These are phyloP conservation scores for Laspeyria flexula DNA, from an alignment of 2,888 invertebrate genomes.

Conservation along the genomic window DNA sequence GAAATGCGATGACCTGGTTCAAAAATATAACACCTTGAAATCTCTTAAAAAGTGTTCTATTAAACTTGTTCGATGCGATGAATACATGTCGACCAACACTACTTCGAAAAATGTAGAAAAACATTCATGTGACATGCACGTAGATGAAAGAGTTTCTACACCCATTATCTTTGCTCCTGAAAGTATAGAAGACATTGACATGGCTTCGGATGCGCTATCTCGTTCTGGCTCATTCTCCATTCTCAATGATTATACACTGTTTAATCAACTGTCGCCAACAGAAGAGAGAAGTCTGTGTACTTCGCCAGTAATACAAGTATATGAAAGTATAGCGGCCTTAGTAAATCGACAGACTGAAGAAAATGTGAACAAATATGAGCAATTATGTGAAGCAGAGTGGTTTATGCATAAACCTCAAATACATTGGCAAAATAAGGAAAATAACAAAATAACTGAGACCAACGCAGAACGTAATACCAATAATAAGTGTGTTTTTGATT, in stretches of 20 bases:
- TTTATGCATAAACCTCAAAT: conserved; percentile 20
- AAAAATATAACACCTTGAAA: conserved; percentile 47
- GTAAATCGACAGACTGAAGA: conserved; percentile 7
- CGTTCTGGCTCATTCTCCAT: conserved; percentile 42
- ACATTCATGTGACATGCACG: not conserved
- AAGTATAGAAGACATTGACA: conserved; percentile 7
- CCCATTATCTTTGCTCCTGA: not conserved
- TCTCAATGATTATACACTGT: conserved; percentile 22
- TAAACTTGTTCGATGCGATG: conserved; percentile 60
- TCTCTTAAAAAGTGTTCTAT: conserved; percentile 53
- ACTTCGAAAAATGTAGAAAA: not conserved
- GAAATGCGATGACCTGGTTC: conserved; percentile 60
- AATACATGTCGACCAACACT: not conserved
- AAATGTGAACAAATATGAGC: not conserved
- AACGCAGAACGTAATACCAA: not conserved
- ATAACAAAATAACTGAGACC: not conserved
- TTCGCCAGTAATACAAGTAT: conserved; percentile 64
- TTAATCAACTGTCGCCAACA: conserved; percentile 7
- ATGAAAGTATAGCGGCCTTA: conserved; percentile 50
- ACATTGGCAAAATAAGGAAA: conserved; percentile 8
- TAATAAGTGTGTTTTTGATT: not conserved
- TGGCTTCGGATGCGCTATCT: conserved; percentile 6
- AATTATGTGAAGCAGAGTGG: conserved; percentile 28
- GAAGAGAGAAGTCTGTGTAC: conserved; percentile 26
- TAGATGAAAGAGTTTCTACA: not conserved